A percentile compares a stretch with the other conserved stretches of the same genome.
Evolutionary conservation across 2,113 vertebrate species (phyloP).

Genomic region (Elachura formosa): DNA sequence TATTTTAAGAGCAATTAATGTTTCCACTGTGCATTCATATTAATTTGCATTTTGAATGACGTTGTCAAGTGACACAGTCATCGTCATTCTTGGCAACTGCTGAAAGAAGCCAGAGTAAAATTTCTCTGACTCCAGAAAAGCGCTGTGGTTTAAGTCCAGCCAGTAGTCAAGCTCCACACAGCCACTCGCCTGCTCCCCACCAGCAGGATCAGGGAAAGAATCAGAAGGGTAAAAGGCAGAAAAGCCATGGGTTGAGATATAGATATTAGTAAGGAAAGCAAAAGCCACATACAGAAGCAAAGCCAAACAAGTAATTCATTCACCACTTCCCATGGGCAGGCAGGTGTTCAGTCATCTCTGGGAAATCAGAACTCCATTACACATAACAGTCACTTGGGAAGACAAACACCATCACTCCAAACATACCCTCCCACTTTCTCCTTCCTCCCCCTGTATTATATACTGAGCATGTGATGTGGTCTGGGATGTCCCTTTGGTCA

Average conservation of each 20-base stretch:
- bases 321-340: not conserved
- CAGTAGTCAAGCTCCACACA: not conserved
- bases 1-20: constrained; percentile 1
- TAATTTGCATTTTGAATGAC: not conserved
- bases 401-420: not conserved
- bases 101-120: not conserved
- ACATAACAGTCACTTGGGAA: not conserved
- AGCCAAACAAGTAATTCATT: not conserved
- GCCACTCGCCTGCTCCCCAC: not conserved
- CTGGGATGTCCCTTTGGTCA: not conserved
- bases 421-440: not conserved
- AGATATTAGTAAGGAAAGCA: not conserved
- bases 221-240: not conserved
- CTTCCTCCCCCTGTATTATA: not conserved
- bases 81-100: not conserved
- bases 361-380: not conserved
- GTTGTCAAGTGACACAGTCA: not conserved
- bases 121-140: not conserved
- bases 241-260: not conserved
- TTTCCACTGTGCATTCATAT: not conserved
- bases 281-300: not conserved
- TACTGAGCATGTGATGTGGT: not conserved
- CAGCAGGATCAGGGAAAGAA: not conserved
- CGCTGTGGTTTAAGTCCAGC: not conserved
- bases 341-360: not conserved